These are phyloP conservation scores for Myotis planiceps DNA, from an alignment of 2,797 vertebrate genomes.

Conservation along the genomic window DNA sequence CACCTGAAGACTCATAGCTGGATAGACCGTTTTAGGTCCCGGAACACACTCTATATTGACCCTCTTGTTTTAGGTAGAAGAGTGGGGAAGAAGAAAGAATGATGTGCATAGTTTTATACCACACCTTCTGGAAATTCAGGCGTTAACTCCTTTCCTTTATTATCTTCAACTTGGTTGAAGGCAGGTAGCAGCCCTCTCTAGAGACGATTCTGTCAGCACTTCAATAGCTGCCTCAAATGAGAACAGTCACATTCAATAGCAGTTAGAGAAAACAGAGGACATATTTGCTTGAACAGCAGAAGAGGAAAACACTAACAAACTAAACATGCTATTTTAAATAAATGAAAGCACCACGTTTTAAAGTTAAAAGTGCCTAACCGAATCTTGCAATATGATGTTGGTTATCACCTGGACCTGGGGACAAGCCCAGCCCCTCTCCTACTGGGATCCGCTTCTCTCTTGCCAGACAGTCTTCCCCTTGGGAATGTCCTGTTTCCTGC, in stretches of 20 bases:
- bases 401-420: fast-evolving
- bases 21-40: background rate
- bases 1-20: background rate
- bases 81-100: background rate
- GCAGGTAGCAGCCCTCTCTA: slow-evolving; percentile 39
- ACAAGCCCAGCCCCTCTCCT: no score
- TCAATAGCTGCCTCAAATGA: slow-evolving; percentile 46
- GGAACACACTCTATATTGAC: background rate
- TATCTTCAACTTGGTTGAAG: slow-evolving; percentile 25
- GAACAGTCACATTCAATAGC: slow-evolving; percentile 53
- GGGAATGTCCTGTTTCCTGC: background rate
- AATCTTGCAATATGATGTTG: background rate
- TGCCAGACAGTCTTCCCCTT: background rate
- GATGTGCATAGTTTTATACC: background rate
- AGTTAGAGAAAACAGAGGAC: slow-evolving; percentile 47
- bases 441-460: background rate
- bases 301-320: slow-evolving; percentile 45
- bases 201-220: slow-evolving; percentile 61
- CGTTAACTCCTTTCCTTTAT: slow-evolving; percentile 49
- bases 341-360: background rate
- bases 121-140: slow-evolving; percentile 4
- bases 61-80: background rate
- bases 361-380: background rate
- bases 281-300: slow-evolving; percentile 39
- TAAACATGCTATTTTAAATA: slow-evolving; percentile 20